Conservation (phyloP, 2,113 vertebrate species). For the Antennarius striatus region DNA sequence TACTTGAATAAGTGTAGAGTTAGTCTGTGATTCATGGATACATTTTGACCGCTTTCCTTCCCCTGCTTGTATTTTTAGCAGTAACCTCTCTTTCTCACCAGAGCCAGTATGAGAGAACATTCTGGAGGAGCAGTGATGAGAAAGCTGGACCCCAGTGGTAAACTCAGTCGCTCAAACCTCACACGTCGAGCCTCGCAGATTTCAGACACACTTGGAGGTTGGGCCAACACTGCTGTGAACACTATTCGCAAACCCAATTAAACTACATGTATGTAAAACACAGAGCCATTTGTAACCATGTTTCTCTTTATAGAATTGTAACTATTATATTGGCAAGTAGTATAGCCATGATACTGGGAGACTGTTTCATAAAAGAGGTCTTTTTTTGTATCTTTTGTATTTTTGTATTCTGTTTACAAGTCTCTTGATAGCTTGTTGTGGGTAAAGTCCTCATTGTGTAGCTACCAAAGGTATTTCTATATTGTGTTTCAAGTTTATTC, state of each 20-base stretch:
- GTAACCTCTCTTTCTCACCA: slow-evolving; percentile 12
- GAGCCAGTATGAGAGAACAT: slow-evolving; percentile 17
- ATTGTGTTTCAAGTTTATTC: slow-evolving; percentile 30
- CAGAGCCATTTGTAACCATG: slow-evolving; percentile 38
- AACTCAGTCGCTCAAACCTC: slow-evolving; percentile 71
- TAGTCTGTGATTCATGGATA: neutral
- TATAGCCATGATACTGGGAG: slow-evolving; percentile 26
- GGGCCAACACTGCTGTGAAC: slow-evolving; percentile 63
- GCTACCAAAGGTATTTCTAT: slow-evolving; percentile 53
- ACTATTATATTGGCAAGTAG: slow-evolving; percentile 45
- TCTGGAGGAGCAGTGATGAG: slow-evolving; percentile 56
- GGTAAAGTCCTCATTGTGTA: slow-evolving; percentile 39
- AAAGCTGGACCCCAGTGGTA: slow-evolving; percentile 70
- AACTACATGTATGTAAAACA: slow-evolving; percentile 32
- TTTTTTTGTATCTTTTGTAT: slow-evolving; percentile 26
- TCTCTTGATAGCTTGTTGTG: slow-evolving; percentile 42
- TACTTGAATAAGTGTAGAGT: too few species aligned
- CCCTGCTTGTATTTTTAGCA: neutral
- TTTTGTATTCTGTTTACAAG: slow-evolving; percentile 51
- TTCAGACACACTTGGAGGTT: slow-evolving; percentile 59
- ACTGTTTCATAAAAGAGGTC: slow-evolving; percentile 9
- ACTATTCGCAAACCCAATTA: slow-evolving; percentile 64
- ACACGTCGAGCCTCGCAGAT: slow-evolving; percentile 52
- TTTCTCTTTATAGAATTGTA: slow-evolving; percentile 25
- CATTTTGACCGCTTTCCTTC: neutral